A percentile compares a stretch with the other conserved stretches of the same genome.
Evolutionary conservation across 2,888 invertebrate genomes (phyloP).

Genomic region (Antheraea assamensis): DNA sequence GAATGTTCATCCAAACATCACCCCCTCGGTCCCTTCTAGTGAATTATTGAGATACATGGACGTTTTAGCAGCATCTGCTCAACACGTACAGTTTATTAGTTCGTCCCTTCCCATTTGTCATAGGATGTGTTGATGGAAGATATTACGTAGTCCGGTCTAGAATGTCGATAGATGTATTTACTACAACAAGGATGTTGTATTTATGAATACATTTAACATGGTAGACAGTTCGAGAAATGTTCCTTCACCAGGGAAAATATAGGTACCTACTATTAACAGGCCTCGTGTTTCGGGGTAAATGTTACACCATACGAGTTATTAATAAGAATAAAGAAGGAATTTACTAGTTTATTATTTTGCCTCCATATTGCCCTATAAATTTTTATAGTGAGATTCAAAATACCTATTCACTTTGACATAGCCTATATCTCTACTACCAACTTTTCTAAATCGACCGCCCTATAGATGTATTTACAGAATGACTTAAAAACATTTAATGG

Average conservation of each 20-base stretch:
- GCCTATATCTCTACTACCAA: not conserved
- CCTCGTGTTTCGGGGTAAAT: not conserved
- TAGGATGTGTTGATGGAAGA: constrained; percentile 62
- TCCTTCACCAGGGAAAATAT: not conserved
- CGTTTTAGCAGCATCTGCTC: constrained; percentile 64
- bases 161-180: constrained; percentile 13
- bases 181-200: not conserved
- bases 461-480: constrained; percentile 18
- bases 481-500: constrained; percentile 17
- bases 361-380: no score
- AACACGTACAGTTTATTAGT: constrained; percentile 54
- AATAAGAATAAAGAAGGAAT: not conserved
- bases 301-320: not conserved
- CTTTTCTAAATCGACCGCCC: not conserved
- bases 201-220: not conserved
- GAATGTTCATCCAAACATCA: not conserved
- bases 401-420: not conserved
- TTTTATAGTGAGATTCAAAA: not conserved
- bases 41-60: constrained; percentile 61
- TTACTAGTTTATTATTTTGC: no score
- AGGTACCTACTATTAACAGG: not conserved
- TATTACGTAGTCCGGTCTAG: constrained; percentile 52
- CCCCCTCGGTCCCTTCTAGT: constrained; percentile 25
- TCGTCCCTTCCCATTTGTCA: constrained; percentile 68
- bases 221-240: not conserved